phyloP scores from a whole-genome alignment of 2,113 vertebrate species.

The Ciconia stormi region DNA sequence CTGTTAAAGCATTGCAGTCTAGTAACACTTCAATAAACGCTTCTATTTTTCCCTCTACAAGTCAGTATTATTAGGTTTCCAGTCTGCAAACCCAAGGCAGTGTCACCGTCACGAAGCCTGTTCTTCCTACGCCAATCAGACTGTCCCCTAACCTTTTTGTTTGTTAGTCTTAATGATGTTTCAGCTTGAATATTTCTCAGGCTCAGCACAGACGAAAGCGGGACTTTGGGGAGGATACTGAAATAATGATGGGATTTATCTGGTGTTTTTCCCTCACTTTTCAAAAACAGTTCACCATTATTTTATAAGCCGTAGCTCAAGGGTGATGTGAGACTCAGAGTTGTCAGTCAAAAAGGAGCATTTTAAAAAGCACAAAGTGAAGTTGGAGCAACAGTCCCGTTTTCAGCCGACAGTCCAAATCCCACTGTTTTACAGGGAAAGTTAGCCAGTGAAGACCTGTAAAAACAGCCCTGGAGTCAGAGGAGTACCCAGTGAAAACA shows the following conservation, averaged over 20 bases:
- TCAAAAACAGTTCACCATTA: not conserved
- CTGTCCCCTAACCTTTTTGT: not conserved
- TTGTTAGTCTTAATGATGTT: not conserved
- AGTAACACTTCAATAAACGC: constrained; percentile 10
- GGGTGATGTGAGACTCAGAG: not conserved
- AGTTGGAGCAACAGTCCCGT: not conserved
- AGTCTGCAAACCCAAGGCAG: not conserved
- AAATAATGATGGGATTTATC: not conserved
- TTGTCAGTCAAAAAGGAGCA: not conserved
- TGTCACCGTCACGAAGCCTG: not conserved
- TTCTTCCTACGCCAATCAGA: not conserved
- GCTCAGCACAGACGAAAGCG: not conserved
- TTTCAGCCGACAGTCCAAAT: not conserved
- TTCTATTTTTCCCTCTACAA: not conserved
- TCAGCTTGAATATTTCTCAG: not conserved
- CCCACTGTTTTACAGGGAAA: not conserved
- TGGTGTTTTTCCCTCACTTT: not conserved
- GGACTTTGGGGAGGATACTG: not conserved
- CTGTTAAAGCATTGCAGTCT: not conserved
- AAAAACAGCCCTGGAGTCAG: not conserved
- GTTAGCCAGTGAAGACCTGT: not conserved
- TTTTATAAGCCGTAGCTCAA: not conserved
- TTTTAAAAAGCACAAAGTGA: not conserved
- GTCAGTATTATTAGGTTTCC: not conserved
- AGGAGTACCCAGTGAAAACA: not conserved